A percentile compares a stretch with the other conserved stretches of the same genome.
These are phyloP conservation scores for Drosophila dunni DNA, from an alignment of 1,140 invertebrate genomes.

Conservation along the genomic window DNA sequence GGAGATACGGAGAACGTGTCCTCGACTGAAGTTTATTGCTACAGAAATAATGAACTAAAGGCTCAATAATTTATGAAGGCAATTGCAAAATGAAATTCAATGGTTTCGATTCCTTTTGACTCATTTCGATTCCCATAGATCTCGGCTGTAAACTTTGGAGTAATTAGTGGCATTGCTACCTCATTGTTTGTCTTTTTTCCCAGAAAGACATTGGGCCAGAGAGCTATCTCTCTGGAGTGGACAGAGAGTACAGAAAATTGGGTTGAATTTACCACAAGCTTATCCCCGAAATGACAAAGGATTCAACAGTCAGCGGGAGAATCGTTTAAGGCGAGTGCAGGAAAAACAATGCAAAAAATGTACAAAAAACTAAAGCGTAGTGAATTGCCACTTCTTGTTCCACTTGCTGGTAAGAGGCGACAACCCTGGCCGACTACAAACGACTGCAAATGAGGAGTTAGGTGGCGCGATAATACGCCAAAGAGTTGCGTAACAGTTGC, in stretches of 20 bases:
- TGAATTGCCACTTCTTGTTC: slow-evolving; percentile 62
- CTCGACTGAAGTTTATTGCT: slow-evolving; percentile 56
- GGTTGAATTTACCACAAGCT: slow-evolving; percentile 4
- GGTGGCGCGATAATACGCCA: slow-evolving; percentile 49
- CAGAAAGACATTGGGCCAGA: background rate
- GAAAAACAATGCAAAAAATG: slow-evolving; percentile 22
- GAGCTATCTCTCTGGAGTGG: background rate
- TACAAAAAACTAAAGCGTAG: slow-evolving; percentile 40
- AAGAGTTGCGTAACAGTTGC: slow-evolving; percentile 59
- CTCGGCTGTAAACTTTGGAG: slow-evolving; percentile 7
- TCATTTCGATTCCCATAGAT: slow-evolving; percentile 7
- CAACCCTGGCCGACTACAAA: slow-evolving; percentile 48
- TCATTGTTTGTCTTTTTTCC: slow-evolving; percentile 1
- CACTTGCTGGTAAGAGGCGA: slow-evolving; percentile 29
- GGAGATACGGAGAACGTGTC: background rate
- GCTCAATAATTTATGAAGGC: slow-evolving; percentile 63
- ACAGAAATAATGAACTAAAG: slow-evolving; percentile 64
- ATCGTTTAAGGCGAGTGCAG: slow-evolving; percentile 33
- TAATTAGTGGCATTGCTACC: slow-evolving; percentile 10
- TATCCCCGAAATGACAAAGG: slow-evolving; percentile 23
- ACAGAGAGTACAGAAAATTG: slow-evolving; percentile 12
- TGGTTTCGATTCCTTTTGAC: slow-evolving; percentile 18
- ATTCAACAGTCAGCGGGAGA: slow-evolving; percentile 10
- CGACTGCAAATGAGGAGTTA: slow-evolving; percentile 63
- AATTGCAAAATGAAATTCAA: slow-evolving; percentile 62